A percentile compares a stretch with the other conserved stretches of the same genome.
Evolutionary conservation across 2,888 invertebrate species (phyloP).

Genomic region (Lasioglossum vierecki): DNA sequence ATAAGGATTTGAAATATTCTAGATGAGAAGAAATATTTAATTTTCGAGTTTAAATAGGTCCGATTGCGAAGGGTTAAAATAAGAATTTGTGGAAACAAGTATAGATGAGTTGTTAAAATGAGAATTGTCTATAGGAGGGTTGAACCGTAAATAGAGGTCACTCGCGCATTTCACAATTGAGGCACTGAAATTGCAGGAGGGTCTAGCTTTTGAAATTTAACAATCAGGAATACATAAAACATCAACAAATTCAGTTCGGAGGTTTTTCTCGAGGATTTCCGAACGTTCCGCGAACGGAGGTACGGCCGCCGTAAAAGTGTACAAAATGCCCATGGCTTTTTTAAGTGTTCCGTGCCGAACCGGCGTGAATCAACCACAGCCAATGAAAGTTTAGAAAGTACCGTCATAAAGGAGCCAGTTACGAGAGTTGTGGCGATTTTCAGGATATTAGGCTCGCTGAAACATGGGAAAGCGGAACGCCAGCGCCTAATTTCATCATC

Average conservation of each 20-base stretch:
- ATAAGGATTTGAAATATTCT: no score
- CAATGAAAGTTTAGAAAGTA: background rate
- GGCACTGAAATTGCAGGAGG: no score
- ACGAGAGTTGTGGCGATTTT: background rate
- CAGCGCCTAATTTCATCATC: slow-evolving; percentile 9
- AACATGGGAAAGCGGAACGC: slow-evolving; percentile 14
- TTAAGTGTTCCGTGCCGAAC: background rate
- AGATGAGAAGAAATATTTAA: no score
- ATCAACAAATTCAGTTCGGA: background rate
- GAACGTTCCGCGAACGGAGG: background rate
- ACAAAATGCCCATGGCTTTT: background rate
- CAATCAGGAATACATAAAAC: background rate
- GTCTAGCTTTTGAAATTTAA: background rate
- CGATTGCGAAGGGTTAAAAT: no score
- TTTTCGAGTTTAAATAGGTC: no score
- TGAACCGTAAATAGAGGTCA: no score
- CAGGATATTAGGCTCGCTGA: background rate
- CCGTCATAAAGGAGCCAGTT: background rate
- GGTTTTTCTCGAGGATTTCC: background rate
- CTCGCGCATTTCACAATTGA: no score
- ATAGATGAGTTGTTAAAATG: no score
- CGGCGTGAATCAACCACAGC: background rate
- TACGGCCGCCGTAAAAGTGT: background rate
- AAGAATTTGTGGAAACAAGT: no score
- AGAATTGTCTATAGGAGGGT: no score